Evolutionary conservation across 2,113 vertebrate species (phyloP), one percentile per base, ranked within the genome.

Genomic region (Toxotes jaculatrix): DNA sequence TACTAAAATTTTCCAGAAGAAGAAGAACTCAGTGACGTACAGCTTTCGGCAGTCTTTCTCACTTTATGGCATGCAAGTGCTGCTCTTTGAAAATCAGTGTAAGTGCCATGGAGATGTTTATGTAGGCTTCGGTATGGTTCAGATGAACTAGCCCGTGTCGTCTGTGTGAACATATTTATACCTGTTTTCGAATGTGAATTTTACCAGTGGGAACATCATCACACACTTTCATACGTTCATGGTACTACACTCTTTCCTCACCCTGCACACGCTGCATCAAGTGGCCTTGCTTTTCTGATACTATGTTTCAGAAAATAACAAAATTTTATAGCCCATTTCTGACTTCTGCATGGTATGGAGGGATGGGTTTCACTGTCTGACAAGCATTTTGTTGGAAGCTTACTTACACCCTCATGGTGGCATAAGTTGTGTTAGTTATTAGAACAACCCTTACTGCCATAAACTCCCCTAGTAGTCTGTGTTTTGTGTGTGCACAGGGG

Each of bases 1-100:
- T 75, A 99, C 98, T 66, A 99, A 99, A 92, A 99, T 99, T 81
- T 98, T 99, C 94, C 98, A 99, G 86, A 99, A 99, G 95, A 99
- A 98, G 95, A 99, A 99, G 93, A 99, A 98, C 90, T 99, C 97
- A 0, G 98, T 99, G 79, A 99, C 97, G 0, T 99, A 99, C 95
- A 99, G 98, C 91, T 99, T 99, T 84, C 96, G 98, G 9, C 98
- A 99, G 95, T 98, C 98, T 1, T 99, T 99, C 93, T 98, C 98
- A 14, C 96, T 99, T 42, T 97, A 96, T 7, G 97, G 97, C 89
- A 98, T 99, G 97, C 98, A 99, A 92, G 97, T 98, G 80, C 94
- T 97, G 75, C 96, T 99, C 83, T 99, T 99, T 91, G 98, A 99
- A 82, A 99, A 97, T 92, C 98, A 99, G 90, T 97, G 98, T 99